phyloP scores from a whole-genome alignment of 2,888 invertebrate genomes.

The Drosophila merina region DNA sequence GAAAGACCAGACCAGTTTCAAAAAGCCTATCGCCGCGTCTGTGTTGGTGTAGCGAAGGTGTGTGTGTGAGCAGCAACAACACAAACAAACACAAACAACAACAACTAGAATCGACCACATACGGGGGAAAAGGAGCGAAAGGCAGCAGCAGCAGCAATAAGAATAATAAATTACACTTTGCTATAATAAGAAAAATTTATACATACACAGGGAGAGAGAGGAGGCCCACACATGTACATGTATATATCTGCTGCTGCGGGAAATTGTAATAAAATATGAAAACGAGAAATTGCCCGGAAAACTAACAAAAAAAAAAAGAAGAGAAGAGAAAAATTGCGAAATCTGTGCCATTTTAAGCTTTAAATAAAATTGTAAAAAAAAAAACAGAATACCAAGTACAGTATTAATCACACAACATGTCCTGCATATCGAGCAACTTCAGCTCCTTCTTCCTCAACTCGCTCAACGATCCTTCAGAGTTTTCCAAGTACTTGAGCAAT shows the following conservation, averaged over 20 bases:
- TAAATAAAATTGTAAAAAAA: slow-evolving; percentile 50
- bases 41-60: slow-evolving; percentile 29
- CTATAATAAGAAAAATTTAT: slow-evolving; percentile 80
- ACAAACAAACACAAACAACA: slow-evolving; percentile 33
- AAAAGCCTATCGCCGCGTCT: slow-evolving; percentile 59
- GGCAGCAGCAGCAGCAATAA: slow-evolving; percentile 69
- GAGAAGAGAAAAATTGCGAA: slow-evolving; percentile 44
- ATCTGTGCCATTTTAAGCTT: slow-evolving; percentile 72
- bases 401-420: slow-evolving; percentile 79
- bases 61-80: slow-evolving; percentile 51
- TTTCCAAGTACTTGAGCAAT: slow-evolving; percentile 84
- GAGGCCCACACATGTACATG: slow-evolving; percentile 52
- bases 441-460: slow-evolving; percentile 84
- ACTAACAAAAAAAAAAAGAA: slow-evolving; percentile 46
- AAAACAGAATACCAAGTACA: slow-evolving; percentile 52
- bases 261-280: slow-evolving; percentile 80
- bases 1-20: slow-evolving; percentile 69
- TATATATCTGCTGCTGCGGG: slow-evolving; percentile 55
- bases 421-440: slow-evolving; percentile 84
- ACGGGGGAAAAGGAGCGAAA: slow-evolving; percentile 70
- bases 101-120: slow-evolving; percentile 68
- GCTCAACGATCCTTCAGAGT: slow-evolving; percentile 83
- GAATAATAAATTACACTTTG: slow-evolving; percentile 80
- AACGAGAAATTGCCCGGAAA: slow-evolving; percentile 44
- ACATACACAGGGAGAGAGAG: slow-evolving; percentile 51